These are phyloP conservation scores for Willisornis vidua DNA, from an alignment of 2,113 vertebrate species.

Conservation along the genomic window DNA sequence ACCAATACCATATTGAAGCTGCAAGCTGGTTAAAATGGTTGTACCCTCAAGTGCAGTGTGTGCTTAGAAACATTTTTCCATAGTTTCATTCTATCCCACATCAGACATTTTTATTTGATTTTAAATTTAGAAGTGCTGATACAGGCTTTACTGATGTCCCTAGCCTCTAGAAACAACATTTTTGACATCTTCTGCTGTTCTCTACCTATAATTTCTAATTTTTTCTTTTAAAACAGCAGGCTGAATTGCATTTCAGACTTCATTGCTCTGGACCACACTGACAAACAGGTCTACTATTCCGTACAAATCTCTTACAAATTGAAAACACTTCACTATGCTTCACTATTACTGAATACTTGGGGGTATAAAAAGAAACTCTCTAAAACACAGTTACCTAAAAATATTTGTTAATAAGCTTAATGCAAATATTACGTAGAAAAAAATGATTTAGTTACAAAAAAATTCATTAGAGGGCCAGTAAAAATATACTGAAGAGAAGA, in stretches of 20 bases:
- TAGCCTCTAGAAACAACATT: neutral
- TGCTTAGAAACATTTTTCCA: constrained; percentile 1
- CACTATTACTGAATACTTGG: constrained; percentile 55
- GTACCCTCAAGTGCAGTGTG: constrained; percentile 52
- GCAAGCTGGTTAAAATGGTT: constrained; percentile 46
- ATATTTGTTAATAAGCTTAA: constrained; percentile 75
- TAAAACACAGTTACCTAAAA: constrained; percentile 70
- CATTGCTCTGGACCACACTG: neutral
- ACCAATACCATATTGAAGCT: constrained; percentile 42
- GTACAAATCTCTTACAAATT: neutral
- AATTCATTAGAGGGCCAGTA: constrained; percentile 73
- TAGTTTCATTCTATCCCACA: neutral
- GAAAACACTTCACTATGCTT: constrained; percentile 45
- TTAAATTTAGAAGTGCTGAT: constrained; percentile 19
- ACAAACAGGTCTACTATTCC: neutral
- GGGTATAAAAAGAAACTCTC: constrained; percentile 59
- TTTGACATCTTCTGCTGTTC: neutral
- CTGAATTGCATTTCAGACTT: neutral
- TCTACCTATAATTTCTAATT: neutral
- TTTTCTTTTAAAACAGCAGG: neutral
- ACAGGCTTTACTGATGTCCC: neutral
- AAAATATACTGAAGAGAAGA: constrained; percentile 77
- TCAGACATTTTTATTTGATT: neutral
- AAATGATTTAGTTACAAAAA: constrained; percentile 74
- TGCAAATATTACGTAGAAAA: constrained; percentile 71